A percentile compares a stretch with the other conserved stretches of the same genome.
phyloP scores from a whole-genome alignment of 2,797 vertebrate species.

The Oreortyx pictus region DNA sequence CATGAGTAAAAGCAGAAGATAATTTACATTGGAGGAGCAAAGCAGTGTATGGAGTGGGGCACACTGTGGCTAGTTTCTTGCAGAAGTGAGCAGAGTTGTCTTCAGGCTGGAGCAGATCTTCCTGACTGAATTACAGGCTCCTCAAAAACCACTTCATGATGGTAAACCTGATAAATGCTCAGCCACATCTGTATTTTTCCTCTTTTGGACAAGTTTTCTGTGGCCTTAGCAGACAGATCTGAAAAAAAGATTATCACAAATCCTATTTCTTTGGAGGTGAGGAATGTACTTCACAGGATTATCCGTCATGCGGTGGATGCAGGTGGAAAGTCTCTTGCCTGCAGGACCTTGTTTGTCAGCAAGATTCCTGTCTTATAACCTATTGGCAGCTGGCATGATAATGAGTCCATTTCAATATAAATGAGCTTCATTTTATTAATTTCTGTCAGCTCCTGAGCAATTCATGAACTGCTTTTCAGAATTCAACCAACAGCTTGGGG shows the following conservation, averaged over 20 bases:
- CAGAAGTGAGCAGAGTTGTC: not conserved
- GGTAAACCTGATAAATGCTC: not conserved
- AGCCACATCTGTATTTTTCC: not conserved
- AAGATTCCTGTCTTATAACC: conserved; percentile 68
- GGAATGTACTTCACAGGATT: not conserved
- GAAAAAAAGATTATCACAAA: not conserved
- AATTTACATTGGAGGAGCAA: not conserved
- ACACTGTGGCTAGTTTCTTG: not conserved
- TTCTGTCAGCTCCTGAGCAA: conserved; percentile 78
- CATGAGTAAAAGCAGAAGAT: not conserved
- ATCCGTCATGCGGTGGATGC: not conserved
- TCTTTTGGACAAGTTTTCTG: not conserved
- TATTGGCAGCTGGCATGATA: conserved; percentile 78
- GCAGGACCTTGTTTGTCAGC: conserved; percentile 72
- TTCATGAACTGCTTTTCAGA: conserved; percentile 73
- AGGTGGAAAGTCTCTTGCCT: conserved; percentile 66
- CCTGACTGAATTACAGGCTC: not conserved
- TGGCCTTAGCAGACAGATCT: not conserved
- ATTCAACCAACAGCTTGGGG: conserved; percentile 52
- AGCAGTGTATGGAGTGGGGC: fast-evolving
- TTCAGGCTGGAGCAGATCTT: not conserved
- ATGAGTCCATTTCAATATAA: conserved; percentile 82
- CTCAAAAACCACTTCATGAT: not conserved
- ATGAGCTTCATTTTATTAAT: conserved; percentile 79
- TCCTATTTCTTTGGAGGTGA: conserved; percentile 1